These are phyloP conservation scores for Chloroclystis v-ata DNA, from an alignment of 2,888 invertebrate genomes.

Conservation along the genomic window DNA sequence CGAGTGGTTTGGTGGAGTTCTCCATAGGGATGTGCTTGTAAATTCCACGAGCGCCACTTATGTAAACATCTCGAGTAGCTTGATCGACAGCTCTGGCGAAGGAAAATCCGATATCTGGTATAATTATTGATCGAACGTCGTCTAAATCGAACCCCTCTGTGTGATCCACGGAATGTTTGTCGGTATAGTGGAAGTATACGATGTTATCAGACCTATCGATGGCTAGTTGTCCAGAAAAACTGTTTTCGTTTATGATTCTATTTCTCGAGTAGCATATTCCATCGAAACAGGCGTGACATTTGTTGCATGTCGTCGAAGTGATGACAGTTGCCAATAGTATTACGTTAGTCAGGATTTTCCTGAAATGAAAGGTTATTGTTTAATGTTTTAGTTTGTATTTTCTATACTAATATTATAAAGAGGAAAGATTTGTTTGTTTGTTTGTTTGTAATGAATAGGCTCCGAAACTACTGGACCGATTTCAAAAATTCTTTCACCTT, in stretches of 20 bases:
- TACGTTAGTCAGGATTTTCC: constrained; percentile 11
- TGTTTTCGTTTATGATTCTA: constrained; percentile 41
- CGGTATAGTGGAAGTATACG: constrained; percentile 55
- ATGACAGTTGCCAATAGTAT: constrained; percentile 8
- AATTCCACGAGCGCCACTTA: constrained; percentile 50
- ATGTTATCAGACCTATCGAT: constrained; percentile 50
- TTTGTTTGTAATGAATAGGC: too few species aligned
- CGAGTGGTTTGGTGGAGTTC: constrained; percentile 39
- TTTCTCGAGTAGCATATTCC: constrained; percentile 50
- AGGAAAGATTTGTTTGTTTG: too few species aligned
- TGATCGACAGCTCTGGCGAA: constrained; percentile 56
- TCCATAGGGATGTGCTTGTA: constrained; percentile 43
- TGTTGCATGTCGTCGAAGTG: constrained; percentile 1
- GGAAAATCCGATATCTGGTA: constrained; percentile 49
- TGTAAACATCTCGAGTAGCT: constrained; percentile 44
- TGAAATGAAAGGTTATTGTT: constrained; percentile 4
- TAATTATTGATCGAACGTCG: constrained; percentile 37
- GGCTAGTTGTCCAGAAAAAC: constrained; percentile 55
- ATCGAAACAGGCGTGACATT: constrained; percentile 56
- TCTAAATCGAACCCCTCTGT: constrained; percentile 53
- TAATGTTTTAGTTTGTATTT: neutral
- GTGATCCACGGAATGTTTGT: constrained; percentile 37
- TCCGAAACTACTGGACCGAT: too few species aligned
- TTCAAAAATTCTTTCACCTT: too few species aligned
- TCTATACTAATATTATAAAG: too few species aligned